These are phyloP conservation scores for Caenorhabditis remanei DNA, from an alignment of 1,140 invertebrate genomes.

Conservation along the genomic window DNA sequence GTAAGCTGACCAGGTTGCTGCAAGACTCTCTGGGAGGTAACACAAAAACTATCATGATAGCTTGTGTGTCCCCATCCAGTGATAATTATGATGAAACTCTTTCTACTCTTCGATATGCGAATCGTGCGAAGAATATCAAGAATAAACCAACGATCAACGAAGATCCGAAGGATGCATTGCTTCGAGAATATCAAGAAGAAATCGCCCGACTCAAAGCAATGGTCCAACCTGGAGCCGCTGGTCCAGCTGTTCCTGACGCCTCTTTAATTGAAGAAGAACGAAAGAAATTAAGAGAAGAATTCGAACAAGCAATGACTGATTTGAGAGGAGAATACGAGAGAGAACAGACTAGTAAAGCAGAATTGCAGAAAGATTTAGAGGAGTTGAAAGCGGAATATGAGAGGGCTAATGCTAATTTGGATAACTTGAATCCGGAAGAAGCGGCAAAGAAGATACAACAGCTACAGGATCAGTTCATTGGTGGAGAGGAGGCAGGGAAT, in stretches of 20 bases:
- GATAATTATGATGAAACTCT: slow-evolving; percentile 87
- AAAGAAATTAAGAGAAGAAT: slow-evolving; percentile 79
- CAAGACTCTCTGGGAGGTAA: slow-evolving; percentile 95
- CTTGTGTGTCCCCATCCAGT: slow-evolving; percentile 87
- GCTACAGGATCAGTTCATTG: slow-evolving; percentile 85
- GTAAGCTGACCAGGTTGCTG: slow-evolving; percentile 90
- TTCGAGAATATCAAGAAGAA: slow-evolving; percentile 90
- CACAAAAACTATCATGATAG: slow-evolving; percentile 96
- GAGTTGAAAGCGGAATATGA: slow-evolving; percentile 81
- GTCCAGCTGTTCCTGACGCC: background rate
- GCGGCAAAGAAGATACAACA: slow-evolving; percentile 80
- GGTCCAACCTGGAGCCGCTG: slow-evolving; percentile 63
- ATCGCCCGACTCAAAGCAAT: slow-evolving; percentile 87
- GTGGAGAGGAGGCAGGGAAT: slow-evolving; percentile 85
- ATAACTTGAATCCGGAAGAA: slow-evolving; percentile 71
- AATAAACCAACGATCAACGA: slow-evolving; percentile 95
- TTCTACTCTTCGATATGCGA: slow-evolving; percentile 85
- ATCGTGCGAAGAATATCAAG: slow-evolving; percentile 90
- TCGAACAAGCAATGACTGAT: slow-evolving; percentile 80
- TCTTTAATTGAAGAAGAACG: slow-evolving; percentile 79
- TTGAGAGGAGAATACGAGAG: slow-evolving; percentile 80
- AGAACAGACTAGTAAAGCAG: slow-evolving; percentile 81
- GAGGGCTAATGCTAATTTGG: slow-evolving; percentile 69
- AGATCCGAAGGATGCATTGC: slow-evolving; percentile 89
- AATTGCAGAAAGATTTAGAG: slow-evolving; percentile 81